Base-by-base conservation (phyloP, 2,888 invertebrate genomes). In the Tolmerus cingulatus region DNA sequence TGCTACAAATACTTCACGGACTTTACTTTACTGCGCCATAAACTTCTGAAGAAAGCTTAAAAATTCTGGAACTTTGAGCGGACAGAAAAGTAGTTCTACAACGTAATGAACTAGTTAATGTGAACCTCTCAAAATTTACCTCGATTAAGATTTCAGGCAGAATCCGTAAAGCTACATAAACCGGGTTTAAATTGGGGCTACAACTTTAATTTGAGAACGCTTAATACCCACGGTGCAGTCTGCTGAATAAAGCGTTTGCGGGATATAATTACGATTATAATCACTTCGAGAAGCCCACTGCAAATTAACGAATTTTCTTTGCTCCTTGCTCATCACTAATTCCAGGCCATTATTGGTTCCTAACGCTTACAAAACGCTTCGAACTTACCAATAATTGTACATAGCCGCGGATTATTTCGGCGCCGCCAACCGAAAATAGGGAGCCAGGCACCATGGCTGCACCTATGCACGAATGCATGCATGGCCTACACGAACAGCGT, bases 361-460 rank as follows among this genome's bases (percentile, higher is more conserved):
- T 76, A 37, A 27, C 79, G 23, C 46, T 27, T 51, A 79, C 79
- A 79, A 79, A 79, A 51, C 79, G 27, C 23, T 46, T 34, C 46
- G 79, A 51, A 40, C 30, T 79, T 27, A n/a, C 46, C 46, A 46
- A 79, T 79, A 79, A 51, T 51, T 40, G 51, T 51, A 51, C 51
- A 79, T 30, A 79, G 30, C 27, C 51, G 40, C 40, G 51, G 51
- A 46, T 51, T 55, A 79, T 79, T 51, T 55, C 30, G 16, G 30
- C 51, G 79, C 79, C 51, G 30, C 79, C 23, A 79, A 79, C 79
- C 79, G 51, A 79, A 51, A 79, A 79, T 79, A 79, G 79, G 51
- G 46, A 51, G 30, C n/a, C 14, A 7, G 43, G 79, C 27, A n/a
- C 23, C 34, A n/a, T 12, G 23, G 79, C 19, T 79, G n/a, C 79